Evolutionary conservation across 2,113 vertebrate genomes (phyloP), one percentile per base, ranked within the genome.

Genomic region (Panthera tigris): DNA sequence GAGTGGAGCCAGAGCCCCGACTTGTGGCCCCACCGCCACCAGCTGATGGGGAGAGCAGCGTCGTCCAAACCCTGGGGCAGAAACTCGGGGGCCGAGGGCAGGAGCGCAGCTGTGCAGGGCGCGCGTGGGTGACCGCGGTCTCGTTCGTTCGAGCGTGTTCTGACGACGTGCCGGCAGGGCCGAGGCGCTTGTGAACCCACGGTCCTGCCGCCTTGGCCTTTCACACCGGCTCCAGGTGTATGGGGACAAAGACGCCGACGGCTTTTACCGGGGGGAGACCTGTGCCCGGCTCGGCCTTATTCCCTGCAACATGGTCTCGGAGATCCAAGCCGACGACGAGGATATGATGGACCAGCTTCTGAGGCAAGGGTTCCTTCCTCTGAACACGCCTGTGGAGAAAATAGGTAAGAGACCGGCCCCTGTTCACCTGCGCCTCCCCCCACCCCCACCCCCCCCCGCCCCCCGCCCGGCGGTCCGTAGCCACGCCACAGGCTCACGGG

Each of bases 291-390:
- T 98, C 11, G 99, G 99, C 94, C 99, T 99, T 97, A 99, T 99
- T 71, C 99, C 99, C 0, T 99, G 99, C 83, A 99, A 99, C 96
- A 99, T 99, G 99, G 99, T 99, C 79, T 99, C 99, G 0, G 99
- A 99, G 97, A 99, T 99, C 96, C 99, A 99, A 96, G 99, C 99
- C 0, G 99, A 99, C 27, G 99, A 99, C 11, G 99, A 99, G 31
- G 99, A 99, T 81, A 99, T 99, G 99, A 99, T 99, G 99, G 99
- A 99, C 19, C 99, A 99, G 98, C 99, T 99, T 3, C 98, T 99
- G 4, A 99, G 99, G 86, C 99, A 99, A 98, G 99, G 99, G 61
- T 99, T 99, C 97, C 99, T 99, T 65, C 99, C 99, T 4, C 98
- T 99, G 92, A 99, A 99, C 98, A 99, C 99, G 3, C 99, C 99